Conservation (phyloP, 2,888 invertebrate species). For the Ophion ventricosus region DNA sequence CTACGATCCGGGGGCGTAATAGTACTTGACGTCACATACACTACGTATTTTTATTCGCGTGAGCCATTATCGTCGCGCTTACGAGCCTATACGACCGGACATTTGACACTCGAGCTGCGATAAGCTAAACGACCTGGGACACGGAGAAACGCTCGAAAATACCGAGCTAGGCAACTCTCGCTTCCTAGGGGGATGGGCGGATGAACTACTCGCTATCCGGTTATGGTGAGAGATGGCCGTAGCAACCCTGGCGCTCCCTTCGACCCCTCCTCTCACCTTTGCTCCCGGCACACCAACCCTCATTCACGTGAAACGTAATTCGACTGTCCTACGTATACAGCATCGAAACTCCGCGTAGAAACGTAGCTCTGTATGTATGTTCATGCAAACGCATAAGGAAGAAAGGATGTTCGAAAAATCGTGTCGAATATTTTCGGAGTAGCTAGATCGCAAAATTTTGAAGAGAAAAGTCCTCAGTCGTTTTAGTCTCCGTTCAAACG, state of each 20-base stretch:
- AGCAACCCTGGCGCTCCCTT: constrained; percentile 27
- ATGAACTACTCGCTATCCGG: constrained; percentile 26
- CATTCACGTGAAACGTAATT: constrained; percentile 38
- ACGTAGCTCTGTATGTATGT: constrained; percentile 16
- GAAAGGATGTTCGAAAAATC: neutral
- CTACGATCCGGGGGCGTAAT: constrained; percentile 48
- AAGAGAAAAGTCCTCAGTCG: neutral
- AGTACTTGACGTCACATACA: constrained; percentile 62
- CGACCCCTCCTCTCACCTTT: constrained; percentile 50
- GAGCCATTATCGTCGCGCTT: constrained; percentile 61
- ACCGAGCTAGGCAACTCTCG: constrained; percentile 58
- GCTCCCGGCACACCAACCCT: constrained; percentile 30
- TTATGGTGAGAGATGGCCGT: constrained; percentile 28
- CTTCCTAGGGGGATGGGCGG: constrained; percentile 36
- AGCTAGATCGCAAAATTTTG: neutral
- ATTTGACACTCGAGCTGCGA: constrained; percentile 66
- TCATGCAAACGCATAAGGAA: neutral
- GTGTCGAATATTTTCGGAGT: neutral
- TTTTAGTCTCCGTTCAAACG: neutral
- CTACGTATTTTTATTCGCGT: constrained; percentile 61
- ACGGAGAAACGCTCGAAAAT: constrained; percentile 61
- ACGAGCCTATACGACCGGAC: constrained; percentile 62
- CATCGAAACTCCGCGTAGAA: constrained; percentile 12
- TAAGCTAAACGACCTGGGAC: constrained; percentile 65
- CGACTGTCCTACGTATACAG: constrained; percentile 26